These are phyloP conservation scores for Sinocyclocheilus rhinocerous DNA, from an alignment of 2,113 vertebrate genomes.

Conservation along the genomic window DNA sequence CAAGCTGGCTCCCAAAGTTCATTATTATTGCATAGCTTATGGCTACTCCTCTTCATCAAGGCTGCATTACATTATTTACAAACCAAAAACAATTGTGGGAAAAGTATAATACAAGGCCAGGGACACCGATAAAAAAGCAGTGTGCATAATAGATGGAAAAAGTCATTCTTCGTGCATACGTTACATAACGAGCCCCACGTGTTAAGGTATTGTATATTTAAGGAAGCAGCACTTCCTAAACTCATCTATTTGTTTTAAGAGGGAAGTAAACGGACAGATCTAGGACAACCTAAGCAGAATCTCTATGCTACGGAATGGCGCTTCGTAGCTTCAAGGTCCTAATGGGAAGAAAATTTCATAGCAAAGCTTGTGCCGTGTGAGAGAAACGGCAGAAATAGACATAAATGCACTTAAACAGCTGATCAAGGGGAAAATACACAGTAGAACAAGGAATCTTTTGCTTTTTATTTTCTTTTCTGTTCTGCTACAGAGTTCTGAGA, in stretches of 20 bases:
- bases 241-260: conserved; percentile 55
- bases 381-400: not conserved
- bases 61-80: conserved; percentile 77
- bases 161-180: conserved; percentile 57
- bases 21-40: conserved; percentile 78
- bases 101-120: conserved; percentile 64
- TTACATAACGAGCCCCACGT: conserved; percentile 57
- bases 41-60: conserved; percentile 71
- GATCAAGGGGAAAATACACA: conserved; percentile 29
- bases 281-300: conserved; percentile 57
- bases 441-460: not conserved
- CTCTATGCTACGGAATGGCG: conserved; percentile 41
- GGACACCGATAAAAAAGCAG: conserved; percentile 64
- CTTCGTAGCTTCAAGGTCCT: not conserved
- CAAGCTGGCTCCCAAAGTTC: conserved; percentile 68
- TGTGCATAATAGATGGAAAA: conserved; percentile 71
- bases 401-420: conserved; percentile 30
- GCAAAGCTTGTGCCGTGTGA: not conserved
- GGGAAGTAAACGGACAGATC: conserved; percentile 60
- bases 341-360: conserved; percentile 24
- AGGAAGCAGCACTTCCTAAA: conserved; percentile 40
- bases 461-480: not conserved
- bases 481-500: not conserved
- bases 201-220: conserved; percentile 53
- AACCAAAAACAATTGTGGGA: conserved; percentile 72